Conservation (phyloP, 1,140 invertebrate species). For the Portunus trituberculatus region DNA sequence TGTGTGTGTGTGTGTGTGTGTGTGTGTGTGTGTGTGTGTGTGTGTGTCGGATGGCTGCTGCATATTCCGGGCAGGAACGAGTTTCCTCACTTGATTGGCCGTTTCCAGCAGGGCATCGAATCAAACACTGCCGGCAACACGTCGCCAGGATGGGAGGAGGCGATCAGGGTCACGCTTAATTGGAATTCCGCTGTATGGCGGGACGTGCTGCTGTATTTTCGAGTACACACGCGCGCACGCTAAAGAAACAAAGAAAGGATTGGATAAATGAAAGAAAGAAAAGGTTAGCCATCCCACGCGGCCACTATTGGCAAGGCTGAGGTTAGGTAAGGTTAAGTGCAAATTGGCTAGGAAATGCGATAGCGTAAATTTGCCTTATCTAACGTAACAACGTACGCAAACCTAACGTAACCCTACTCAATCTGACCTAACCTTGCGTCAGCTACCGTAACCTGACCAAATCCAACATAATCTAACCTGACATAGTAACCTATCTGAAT, state of each 20-base stretch:
- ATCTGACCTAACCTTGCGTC: too few relatives aligned
- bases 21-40: conserved; percentile 20
- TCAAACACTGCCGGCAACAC: neutral
- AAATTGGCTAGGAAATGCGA: too few relatives aligned
- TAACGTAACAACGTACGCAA: too few relatives aligned
- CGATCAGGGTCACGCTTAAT: neutral
- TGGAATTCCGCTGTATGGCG: neutral
- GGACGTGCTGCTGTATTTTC: neutral
- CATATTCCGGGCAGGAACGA: neutral
- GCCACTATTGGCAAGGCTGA: too few relatives aligned
- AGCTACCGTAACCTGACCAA: too few relatives aligned
- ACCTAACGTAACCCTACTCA: too few relatives aligned
- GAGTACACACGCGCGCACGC: neutral
- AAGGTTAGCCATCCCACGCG: too few relatives aligned
- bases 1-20: conserved; percentile 17
- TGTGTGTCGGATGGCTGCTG: neutral
- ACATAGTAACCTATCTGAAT: too few relatives aligned
- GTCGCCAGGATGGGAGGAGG: neutral
- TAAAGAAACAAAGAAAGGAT: neutral
- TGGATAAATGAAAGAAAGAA: neutral
- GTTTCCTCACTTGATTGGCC: conserved; percentile 12
- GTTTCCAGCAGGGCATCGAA: neutral
- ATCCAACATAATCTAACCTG: too few relatives aligned
- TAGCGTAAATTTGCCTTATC: too few relatives aligned
- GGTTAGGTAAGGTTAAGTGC: too few relatives aligned